Evolutionary conservation across 2,797 vertebrate genomes (phyloP).

Genomic region (Hippocampus kuda): DNA sequence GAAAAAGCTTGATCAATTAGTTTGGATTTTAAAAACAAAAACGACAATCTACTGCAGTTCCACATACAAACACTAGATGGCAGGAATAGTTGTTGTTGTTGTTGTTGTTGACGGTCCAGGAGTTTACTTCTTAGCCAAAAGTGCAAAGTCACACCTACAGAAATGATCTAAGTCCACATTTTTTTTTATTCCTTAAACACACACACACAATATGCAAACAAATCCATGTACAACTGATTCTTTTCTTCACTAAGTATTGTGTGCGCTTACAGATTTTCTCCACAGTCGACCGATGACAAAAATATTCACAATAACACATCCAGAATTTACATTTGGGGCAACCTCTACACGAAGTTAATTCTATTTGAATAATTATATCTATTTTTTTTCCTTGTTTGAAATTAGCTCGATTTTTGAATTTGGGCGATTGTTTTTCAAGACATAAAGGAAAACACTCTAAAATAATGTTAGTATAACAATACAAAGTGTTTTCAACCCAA

Average conservation of each 20-base stretch:
- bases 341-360: background rate
- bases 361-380: background rate
- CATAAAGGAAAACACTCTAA: no score
- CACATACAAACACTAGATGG: background rate
- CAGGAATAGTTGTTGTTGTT: no score
- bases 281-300: background rate
- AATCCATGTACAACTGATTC: background rate
- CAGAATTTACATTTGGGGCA: background rate
- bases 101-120: background rate
- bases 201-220: conserved; percentile 6
- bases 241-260: conserved; percentile 4
- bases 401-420: background rate
- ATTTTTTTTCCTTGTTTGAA: background rate
- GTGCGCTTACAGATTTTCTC: background rate
- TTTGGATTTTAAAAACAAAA: background rate
- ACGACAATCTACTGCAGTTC: background rate
- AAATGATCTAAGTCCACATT: background rate
- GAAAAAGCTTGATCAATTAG: background rate
- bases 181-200: background rate
- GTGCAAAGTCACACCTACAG: background rate
- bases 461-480: background rate
- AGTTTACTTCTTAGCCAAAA: background rate
- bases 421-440: background rate
- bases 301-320: conserved; percentile 1
- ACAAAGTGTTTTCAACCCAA: background rate